A percentile compares a stretch with the other conserved stretches of the same genome.
These are phyloP conservation scores for Eupelmus urozonus DNA, from an alignment of 2,888 invertebrate species.

Conservation along the genomic window DNA sequence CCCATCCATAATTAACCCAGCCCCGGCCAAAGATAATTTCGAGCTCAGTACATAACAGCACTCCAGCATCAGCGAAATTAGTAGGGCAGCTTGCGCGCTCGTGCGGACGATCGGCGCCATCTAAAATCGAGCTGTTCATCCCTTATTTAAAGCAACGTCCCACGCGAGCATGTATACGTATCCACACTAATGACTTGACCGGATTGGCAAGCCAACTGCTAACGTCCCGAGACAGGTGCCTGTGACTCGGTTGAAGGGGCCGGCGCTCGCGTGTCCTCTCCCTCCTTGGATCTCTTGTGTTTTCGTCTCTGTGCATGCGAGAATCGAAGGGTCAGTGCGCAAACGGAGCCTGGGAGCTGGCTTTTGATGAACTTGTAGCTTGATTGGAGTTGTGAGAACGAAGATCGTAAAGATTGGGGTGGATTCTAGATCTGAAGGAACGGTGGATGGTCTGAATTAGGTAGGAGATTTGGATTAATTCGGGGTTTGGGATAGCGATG, in stretches of 20 bases:
- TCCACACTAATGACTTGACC: constrained; percentile 66
- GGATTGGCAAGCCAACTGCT: constrained; percentile 66
- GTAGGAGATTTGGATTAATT: too few relatives aligned
- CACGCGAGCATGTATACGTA: constrained; percentile 55
- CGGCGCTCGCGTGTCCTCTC: constrained; percentile 22
- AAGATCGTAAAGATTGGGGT: too few relatives aligned
- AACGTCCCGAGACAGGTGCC: too few relatives aligned
- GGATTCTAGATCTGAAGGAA: too few relatives aligned
- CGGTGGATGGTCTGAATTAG: too few relatives aligned
- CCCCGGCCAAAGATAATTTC: constrained; percentile 17
- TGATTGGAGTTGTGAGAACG: neutral
- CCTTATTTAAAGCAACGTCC: constrained; percentile 66
- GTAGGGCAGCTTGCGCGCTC: constrained; percentile 24
- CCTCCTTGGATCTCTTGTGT: neutral
- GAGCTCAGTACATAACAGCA: neutral
- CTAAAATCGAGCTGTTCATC: constrained; percentile 58
- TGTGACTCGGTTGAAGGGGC: constrained; percentile 56
- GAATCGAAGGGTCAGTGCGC: neutral
- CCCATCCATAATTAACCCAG: constrained; percentile 6
- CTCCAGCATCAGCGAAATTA: constrained; percentile 43
- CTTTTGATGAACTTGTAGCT: constrained; percentile 15
- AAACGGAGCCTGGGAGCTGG: neutral
- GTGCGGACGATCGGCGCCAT: constrained; percentile 15
- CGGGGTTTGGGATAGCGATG: too few relatives aligned
- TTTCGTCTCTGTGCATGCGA: neutral